Evolutionary conservation across 2,888 invertebrate genomes (phyloP).

Genomic region (Peribatodes rhomboidaria): DNA sequence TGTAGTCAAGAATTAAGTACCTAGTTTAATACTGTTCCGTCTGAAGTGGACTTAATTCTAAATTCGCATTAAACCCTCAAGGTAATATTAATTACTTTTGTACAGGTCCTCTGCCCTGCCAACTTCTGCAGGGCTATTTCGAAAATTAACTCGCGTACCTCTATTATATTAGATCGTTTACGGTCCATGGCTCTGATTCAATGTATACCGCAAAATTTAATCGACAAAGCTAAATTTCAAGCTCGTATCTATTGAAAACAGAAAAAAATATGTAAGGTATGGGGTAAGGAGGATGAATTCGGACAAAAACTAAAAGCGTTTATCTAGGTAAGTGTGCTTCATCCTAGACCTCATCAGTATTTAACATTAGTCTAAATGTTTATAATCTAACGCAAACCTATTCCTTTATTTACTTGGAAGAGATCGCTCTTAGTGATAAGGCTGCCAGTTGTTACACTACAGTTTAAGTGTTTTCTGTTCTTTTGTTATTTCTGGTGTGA

Average conservation of each 20-base stretch:
- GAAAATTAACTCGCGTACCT: slow-evolving; percentile 22
- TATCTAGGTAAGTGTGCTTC: too few species aligned
- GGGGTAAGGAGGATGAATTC: too few species aligned
- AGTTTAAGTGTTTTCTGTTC: too few species aligned
- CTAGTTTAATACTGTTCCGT: slow-evolving; percentile 10
- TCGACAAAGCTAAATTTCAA: background rate
- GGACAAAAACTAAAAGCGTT: too few species aligned
- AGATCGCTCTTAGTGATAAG: too few species aligned
- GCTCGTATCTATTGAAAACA: background rate
- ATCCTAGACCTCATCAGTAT: too few species aligned
- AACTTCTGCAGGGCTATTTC: slow-evolving; percentile 18
- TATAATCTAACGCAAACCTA: too few species aligned
- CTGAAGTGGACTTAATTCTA: slow-evolving; percentile 3
- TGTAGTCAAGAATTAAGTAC: too few species aligned
- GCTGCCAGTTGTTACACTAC: too few species aligned
- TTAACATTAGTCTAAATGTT: too few species aligned
- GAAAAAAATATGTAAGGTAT: background rate
- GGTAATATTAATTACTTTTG: slow-evolving; percentile 20
- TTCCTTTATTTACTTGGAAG: too few species aligned
- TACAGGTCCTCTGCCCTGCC: background rate
- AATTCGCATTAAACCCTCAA: slow-evolving; percentile 15
- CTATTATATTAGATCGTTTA: slow-evolving; percentile 1
- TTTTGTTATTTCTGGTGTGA: too few species aligned
- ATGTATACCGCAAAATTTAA: slow-evolving; percentile 14
- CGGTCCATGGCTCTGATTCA: slow-evolving; percentile 11